These are phyloP conservation scores for Penelope pileata DNA, from an alignment of 2,113 vertebrate genomes.

Conservation along the genomic window DNA sequence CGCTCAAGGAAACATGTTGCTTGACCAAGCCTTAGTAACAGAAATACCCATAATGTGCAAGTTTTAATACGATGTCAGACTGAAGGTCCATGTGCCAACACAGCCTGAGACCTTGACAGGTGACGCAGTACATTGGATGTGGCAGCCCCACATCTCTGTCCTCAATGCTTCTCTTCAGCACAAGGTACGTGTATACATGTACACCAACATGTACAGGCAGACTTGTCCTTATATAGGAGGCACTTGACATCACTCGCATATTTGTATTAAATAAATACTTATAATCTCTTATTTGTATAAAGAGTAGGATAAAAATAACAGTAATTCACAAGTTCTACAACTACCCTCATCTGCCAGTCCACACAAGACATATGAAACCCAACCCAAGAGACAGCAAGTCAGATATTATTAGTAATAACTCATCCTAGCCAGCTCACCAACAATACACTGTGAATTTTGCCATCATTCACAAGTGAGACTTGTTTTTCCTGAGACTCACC, in stretches of 20 bases:
- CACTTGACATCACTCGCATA: background rate
- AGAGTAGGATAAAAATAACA: conserved; percentile 45
- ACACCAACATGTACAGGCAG: accelerated
- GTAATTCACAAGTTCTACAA: conserved; percentile 28
- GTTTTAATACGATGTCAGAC: accelerated
- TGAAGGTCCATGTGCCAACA: background rate
- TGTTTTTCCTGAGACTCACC: background rate
- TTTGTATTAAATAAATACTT: background rate
- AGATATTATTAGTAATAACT: conserved; percentile 47
- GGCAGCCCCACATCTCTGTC: background rate
- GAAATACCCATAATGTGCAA: background rate
- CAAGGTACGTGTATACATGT: background rate
- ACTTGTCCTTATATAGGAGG: background rate
- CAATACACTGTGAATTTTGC: conserved; percentile 4
- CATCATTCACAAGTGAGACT: background rate
- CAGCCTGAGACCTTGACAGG: background rate
- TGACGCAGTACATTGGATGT: background rate
- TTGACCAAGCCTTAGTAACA: background rate
- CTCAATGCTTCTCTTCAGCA: background rate
- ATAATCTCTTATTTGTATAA: background rate
- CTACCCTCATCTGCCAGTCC: conserved; percentile 36
- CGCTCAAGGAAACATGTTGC: accelerated
- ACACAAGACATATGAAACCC: conserved; percentile 19
- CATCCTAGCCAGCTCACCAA: conserved; percentile 34
- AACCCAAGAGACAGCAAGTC: conserved; percentile 2